Conservation (phyloP, 2,797 vertebrate species). For the Lithobates pipiens region DNA sequence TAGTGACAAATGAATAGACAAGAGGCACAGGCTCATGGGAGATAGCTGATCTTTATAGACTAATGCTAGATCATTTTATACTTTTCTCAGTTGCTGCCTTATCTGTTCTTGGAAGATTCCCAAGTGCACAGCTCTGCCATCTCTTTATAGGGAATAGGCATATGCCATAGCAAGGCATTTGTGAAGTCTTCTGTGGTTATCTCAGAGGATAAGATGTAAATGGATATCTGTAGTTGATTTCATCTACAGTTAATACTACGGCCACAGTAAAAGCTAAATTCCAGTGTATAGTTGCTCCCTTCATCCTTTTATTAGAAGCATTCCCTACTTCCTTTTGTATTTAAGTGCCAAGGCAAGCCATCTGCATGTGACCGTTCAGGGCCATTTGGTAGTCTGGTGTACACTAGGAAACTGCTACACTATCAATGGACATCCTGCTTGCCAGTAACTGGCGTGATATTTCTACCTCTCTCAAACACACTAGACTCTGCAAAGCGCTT, state of each 20-base stretch:
- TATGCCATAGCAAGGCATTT: background rate
- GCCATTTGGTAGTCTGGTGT: background rate
- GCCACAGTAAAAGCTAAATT: background rate
- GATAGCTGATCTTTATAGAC: background rate
- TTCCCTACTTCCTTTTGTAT: background rate
- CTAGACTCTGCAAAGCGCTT: too few species aligned
- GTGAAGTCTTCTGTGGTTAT: too few species aligned
- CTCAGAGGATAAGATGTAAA: background rate
- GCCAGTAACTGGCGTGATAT: too few species aligned
- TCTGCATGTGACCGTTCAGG: background rate
- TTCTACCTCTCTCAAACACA: too few species aligned
- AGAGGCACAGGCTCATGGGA: too few species aligned
- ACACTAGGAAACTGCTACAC: background rate
- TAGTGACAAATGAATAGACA: background rate
- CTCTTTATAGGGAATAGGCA: background rate
- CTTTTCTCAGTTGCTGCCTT: background rate
- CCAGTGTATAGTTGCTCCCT: background rate
- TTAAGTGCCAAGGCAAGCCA: background rate
- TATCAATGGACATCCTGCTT: too few species aligned
- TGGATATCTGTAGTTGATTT: background rate
- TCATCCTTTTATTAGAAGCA: background rate
- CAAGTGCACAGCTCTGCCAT: background rate
- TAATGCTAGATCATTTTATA: background rate
- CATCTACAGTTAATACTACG: background rate
- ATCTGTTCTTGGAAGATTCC: background rate